phyloP scores from a whole-genome alignment of 2,797 vertebrate genomes.

The Diplodus puntazzo region DNA sequence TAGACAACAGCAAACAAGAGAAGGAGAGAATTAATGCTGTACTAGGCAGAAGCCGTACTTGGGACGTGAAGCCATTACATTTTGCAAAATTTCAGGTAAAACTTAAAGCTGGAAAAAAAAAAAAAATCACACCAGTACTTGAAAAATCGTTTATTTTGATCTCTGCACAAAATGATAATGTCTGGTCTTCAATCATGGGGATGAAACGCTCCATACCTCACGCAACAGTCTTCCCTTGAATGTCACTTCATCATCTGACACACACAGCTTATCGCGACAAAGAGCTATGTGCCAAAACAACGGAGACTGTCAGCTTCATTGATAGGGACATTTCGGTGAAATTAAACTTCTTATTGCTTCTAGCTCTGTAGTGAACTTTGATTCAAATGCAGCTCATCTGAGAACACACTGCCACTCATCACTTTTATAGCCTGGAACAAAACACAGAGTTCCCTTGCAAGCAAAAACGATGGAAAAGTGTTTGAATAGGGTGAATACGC shows the following conservation, averaged over 20 bases:
- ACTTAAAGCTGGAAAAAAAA: background rate
- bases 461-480: slow-evolving; percentile 6
- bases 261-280: slow-evolving; percentile 22
- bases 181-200: slow-evolving; percentile 16
- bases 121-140: background rate
- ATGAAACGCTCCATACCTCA: background rate
- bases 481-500: slow-evolving; percentile 11
- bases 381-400: slow-evolving; percentile 34
- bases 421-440: slow-evolving; percentile 23
- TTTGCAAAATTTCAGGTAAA: slow-evolving; percentile 15
- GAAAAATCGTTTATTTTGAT: slow-evolving; percentile 22
- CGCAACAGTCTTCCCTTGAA: slow-evolving; percentile 8
- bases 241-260: slow-evolving; percentile 14
- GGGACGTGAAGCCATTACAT: slow-evolving; percentile 25
- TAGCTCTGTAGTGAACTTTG: slow-evolving; percentile 38
- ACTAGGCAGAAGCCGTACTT: slow-evolving; percentile 15
- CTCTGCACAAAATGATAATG: background rate
- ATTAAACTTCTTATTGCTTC: slow-evolving; percentile 30
- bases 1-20: slow-evolving; percentile 78
- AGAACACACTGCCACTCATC: slow-evolving; percentile 13
- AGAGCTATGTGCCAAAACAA: slow-evolving; percentile 12
- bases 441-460: slow-evolving; percentile 16
- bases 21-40: slow-evolving; percentile 27
- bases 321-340: slow-evolving; percentile 39
- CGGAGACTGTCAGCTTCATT: background rate